Conservation (phyloP, 2,113 vertebrate species). For the Cryptomyrus ogoouensis region DNA sequence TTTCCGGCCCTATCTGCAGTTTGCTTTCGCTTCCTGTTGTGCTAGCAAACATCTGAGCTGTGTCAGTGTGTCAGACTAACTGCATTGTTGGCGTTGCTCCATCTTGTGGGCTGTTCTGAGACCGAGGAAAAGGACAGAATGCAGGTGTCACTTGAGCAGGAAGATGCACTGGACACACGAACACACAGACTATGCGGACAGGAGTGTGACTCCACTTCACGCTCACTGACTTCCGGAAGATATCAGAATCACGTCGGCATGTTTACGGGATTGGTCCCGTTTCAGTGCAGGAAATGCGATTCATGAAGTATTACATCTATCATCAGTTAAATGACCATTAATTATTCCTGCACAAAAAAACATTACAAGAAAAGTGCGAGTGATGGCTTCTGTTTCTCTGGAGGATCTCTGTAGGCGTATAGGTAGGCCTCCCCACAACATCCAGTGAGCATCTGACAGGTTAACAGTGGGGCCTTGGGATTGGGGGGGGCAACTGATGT, state of each 20-base stretch:
- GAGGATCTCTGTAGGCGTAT: neutral
- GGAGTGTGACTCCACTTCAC: neutral
- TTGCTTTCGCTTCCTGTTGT: neutral
- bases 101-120: neutral
- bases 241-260: neutral
- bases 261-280: neutral
- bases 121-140: neutral
- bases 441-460: neutral
- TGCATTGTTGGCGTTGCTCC: neutral
- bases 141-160: neutral
- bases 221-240: neutral
- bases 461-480: neutral
- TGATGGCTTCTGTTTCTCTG: neutral
- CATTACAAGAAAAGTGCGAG: neutral
- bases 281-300: neutral
- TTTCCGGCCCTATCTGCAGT: neutral
- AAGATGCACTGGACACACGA: neutral
- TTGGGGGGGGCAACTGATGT: neutral
- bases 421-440: neutral
- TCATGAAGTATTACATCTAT: neutral
- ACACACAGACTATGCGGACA: neutral
- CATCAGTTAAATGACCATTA: neutral
- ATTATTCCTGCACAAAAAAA: neutral
- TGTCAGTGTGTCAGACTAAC: neutral
- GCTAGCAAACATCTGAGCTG: neutral